Percentiles rank a stretch among this genome's conserved stretches.
phyloP scores from a whole-genome alignment of 1,140 invertebrate genomes.

The Eulimnadia texana region DNA sequence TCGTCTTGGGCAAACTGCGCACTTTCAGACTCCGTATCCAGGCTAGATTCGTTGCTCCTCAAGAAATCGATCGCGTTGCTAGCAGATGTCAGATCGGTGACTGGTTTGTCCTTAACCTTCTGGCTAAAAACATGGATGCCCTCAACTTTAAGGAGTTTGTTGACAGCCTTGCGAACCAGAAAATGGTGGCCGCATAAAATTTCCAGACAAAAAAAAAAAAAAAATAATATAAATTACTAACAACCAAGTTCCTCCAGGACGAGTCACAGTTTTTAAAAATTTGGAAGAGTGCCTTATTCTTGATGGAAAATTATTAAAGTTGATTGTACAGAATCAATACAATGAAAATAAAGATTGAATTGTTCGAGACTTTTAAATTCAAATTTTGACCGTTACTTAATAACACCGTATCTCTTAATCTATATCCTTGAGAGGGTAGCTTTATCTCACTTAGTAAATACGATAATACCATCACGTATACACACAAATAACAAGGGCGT shows the following conservation, averaged over 20 bases:
- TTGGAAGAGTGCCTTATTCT: not conserved
- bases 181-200: slow-evolving; percentile 41
- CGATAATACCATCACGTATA: too few relatives aligned
- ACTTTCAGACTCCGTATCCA: slow-evolving; percentile 20
- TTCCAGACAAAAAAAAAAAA: not conserved
- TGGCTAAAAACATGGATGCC: slow-evolving; percentile 44
- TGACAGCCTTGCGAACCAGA: slow-evolving; percentile 46
- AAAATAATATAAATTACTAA: not conserved
- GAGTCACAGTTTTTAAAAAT: not conserved
- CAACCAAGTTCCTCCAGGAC: too few relatives aligned
- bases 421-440: too few relatives aligned
- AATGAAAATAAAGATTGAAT: not conserved
- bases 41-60: slow-evolving; percentile 14
- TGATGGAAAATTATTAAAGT: too few relatives aligned
- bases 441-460: too few relatives aligned
- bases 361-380: not conserved
- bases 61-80: slow-evolving; percentile 24
- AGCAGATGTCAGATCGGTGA: slow-evolving; percentile 27
- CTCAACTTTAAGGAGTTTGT: slow-evolving; percentile 76
- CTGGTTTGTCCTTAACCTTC: slow-evolving; percentile 29
- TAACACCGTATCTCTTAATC: too few relatives aligned
- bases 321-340: too few relatives aligned
- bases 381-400: too few relatives aligned
- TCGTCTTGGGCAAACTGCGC: slow-evolving; percentile 28
- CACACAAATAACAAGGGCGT: too few relatives aligned